Evolutionary conservation across 1,140 invertebrate genomes (phyloP).

Genomic region (Drosophila melanogaster): DNA sequence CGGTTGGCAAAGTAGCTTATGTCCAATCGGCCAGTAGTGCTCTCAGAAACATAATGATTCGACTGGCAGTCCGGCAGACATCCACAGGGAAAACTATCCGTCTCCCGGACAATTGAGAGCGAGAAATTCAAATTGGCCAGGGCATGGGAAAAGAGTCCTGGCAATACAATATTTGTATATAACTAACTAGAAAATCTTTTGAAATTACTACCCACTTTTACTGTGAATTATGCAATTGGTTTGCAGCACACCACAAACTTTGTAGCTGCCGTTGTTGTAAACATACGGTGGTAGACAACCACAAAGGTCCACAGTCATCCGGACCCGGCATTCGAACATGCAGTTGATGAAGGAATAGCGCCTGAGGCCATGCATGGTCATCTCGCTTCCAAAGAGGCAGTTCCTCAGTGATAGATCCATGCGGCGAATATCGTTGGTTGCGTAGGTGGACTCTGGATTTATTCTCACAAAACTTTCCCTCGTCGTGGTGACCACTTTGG

Average conservation of each 20-base stretch:
- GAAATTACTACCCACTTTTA: slow-evolving; percentile 49
- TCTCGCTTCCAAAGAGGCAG: slow-evolving; percentile 87
- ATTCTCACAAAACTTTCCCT: slow-evolving; percentile 87
- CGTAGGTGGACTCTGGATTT: slow-evolving; percentile 86
- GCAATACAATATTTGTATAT: background rate
- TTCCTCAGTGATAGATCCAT: slow-evolving; percentile 85
- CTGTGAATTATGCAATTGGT: slow-evolving; percentile 65
- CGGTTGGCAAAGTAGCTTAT: slow-evolving; percentile 67
- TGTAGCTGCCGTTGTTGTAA: slow-evolving; percentile 84
- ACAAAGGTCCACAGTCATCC: slow-evolving; percentile 85
- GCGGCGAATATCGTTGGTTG: slow-evolving; percentile 85
- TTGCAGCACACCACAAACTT: slow-evolving; percentile 53
- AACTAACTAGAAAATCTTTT: background rate
- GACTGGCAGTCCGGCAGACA: slow-evolving; percentile 87
- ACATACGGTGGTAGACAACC: slow-evolving; percentile 87
- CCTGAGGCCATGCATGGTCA: slow-evolving; percentile 73
- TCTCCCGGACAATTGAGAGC: slow-evolving; percentile 55
- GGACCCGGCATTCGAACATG: slow-evolving; percentile 86
- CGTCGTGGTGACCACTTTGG: slow-evolving; percentile 85
- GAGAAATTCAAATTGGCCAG: slow-evolving; percentile 65
- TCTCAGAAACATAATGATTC: slow-evolving; percentile 86
- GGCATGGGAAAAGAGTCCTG: slow-evolving; percentile 67
- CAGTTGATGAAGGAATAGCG: slow-evolving; percentile 88
- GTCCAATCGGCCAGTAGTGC: slow-evolving; percentile 85
- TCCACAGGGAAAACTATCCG: slow-evolving; percentile 73